These are phyloP conservation scores for Telmatherina bonti DNA, from an alignment of 2,797 vertebrate species.

Conservation along the genomic window DNA sequence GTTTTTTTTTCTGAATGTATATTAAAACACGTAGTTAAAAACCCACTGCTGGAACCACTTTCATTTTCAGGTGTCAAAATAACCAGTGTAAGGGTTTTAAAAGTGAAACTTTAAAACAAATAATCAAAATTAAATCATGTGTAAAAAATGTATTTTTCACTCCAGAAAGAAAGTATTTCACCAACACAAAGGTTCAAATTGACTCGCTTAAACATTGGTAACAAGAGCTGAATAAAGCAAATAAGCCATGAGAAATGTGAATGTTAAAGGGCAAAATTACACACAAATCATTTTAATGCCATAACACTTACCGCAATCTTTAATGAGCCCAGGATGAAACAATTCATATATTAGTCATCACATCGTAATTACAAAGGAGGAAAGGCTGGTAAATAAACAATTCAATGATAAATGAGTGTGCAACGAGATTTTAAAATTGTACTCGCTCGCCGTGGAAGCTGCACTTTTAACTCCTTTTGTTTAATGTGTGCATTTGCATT, in stretches of 20 bases:
- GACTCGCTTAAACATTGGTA: background rate
- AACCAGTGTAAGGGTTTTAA: too few species aligned
- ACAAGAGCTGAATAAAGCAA: conserved; percentile 17
- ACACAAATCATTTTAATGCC: conserved; percentile 61
- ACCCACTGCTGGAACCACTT: too few species aligned
- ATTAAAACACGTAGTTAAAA: too few species aligned
- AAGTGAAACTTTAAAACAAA: too few species aligned
- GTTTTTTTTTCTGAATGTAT: background rate
- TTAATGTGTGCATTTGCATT: conserved; percentile 16
- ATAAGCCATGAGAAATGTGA: conserved; percentile 26
- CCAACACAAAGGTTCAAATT: conserved; percentile 54
- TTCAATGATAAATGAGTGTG: conserved; percentile 72
- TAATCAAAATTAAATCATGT: too few species aligned
- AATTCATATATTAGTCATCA: conserved; percentile 66
- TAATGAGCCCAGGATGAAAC: conserved; percentile 69
- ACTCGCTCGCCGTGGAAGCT: conserved; percentile 18
- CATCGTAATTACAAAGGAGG: conserved; percentile 58
- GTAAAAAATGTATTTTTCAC: conserved; percentile 35
- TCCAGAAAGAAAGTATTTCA: conserved; percentile 23
- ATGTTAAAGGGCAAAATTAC: conserved; percentile 54
- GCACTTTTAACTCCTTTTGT: conserved; percentile 12
- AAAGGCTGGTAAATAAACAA: conserved; percentile 65
- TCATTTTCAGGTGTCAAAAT: too few species aligned
- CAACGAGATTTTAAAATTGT: conserved; percentile 42
- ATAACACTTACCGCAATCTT: conserved; percentile 62